These are phyloP conservation scores for Ruditapes philippinarum DNA, from an alignment of 1,140 invertebrate genomes.

Conservation along the genomic window DNA sequence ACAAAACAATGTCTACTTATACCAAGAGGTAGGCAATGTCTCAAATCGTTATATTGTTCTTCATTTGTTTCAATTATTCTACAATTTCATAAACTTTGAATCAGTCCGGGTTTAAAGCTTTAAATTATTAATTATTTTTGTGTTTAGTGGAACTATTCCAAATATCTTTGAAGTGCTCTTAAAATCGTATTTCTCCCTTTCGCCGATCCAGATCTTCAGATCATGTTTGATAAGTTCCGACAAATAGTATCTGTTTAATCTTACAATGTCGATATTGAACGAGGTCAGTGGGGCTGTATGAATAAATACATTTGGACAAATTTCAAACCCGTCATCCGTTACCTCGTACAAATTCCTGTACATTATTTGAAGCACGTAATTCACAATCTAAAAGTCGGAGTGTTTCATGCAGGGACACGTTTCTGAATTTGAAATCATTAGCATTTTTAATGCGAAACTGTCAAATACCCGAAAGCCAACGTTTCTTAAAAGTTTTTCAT, in stretches of 20 bases:
- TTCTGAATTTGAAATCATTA: background rate
- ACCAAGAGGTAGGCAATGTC: too few relatives aligned
- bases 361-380: constrained; percentile 11
- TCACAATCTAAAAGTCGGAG: constrained; percentile 23
- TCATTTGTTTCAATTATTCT: too few relatives aligned
- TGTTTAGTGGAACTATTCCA: constrained; percentile 2
- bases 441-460: constrained; percentile 6
- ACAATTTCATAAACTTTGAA: too few relatives aligned
- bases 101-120: too few relatives aligned
- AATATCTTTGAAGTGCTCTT: background rate
- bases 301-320: constrained; percentile 7
- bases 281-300: background rate
- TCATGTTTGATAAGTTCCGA: constrained; percentile 38
- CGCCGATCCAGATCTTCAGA: constrained; percentile 49
- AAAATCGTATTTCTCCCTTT: constrained; percentile 44
- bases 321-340: background rate
- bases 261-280: background rate
- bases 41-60: too few relatives aligned
- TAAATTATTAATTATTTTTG: background rate
- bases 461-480: background rate
- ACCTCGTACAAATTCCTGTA: background rate
- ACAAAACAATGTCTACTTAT: too few relatives aligned
- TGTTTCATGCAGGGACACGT: constrained; percentile 26
- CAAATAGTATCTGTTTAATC: background rate
- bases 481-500: background rate